These are phyloP conservation scores for Drosophila pseudotakahashii DNA, from an alignment of 2,888 invertebrate genomes.

Conservation along the genomic window DNA sequence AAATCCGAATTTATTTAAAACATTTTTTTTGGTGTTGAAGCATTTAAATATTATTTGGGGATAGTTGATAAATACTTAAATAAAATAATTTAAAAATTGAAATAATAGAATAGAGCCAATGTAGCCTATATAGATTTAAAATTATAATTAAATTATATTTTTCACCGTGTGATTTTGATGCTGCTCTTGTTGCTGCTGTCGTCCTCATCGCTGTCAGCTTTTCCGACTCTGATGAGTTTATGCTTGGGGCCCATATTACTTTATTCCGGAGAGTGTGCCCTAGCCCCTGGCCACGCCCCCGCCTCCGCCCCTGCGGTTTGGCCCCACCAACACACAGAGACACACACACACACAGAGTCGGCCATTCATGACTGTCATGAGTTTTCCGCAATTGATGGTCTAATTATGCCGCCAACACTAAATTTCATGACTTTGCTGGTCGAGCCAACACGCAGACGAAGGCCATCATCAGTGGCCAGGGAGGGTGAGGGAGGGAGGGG, in stretches of 20 bases:
- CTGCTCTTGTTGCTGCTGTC: slow-evolving; percentile 42
- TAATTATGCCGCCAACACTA: slow-evolving; percentile 82
- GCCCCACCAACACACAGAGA: slow-evolving; percentile 12
- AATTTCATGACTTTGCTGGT: slow-evolving; percentile 79
- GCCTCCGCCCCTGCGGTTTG: slow-evolving; percentile 59
- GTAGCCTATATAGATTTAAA: no score
- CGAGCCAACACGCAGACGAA: slow-evolving; percentile 38
- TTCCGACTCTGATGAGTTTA: slow-evolving; percentile 78
- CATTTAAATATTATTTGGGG: no score
- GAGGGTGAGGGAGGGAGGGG: slow-evolving; percentile 14
- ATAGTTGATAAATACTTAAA: no score
- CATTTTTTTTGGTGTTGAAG: no score
- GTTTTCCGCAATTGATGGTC: slow-evolving; percentile 84
- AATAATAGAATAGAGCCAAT: not conserved
- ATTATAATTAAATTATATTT: not conserved
- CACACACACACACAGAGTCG: slow-evolving; percentile 38
- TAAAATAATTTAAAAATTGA: not conserved
- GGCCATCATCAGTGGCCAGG: slow-evolving; percentile 17
- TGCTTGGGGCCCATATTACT: slow-evolving; percentile 79
- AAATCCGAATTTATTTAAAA: no score
- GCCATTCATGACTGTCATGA: slow-evolving; percentile 80
- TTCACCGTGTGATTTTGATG: slow-evolving; percentile 49
- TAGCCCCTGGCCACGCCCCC: slow-evolving; percentile 30
- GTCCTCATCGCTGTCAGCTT: slow-evolving; percentile 63
- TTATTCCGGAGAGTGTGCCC: slow-evolving; percentile 51